These are phyloP conservation scores for Rosalia funebris DNA, from an alignment of 2,888 invertebrate genomes.

Conservation along the genomic window DNA sequence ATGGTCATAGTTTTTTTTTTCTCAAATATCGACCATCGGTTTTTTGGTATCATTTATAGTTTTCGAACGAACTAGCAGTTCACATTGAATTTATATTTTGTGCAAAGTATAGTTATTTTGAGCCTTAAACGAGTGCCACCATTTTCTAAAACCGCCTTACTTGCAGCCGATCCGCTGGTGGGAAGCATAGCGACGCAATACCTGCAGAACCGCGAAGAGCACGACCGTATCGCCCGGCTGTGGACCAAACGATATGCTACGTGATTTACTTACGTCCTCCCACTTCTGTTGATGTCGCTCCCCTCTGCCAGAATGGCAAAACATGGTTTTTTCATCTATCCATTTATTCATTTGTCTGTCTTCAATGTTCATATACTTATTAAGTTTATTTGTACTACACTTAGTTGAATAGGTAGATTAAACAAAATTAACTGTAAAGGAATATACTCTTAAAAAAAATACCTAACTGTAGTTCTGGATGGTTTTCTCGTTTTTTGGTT, in stretches of 20 bases:
- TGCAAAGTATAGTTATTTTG: no score
- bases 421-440: slow-evolving; percentile 46
- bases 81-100: no score
- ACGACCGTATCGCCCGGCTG: slow-evolving; percentile 96
- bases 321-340: slow-evolving; percentile 53
- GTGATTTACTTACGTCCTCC: slow-evolving; percentile 70
- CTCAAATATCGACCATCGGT: no score
- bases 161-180: slow-evolving; percentile 93
- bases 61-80: no score
- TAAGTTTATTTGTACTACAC: slow-evolving; percentile 48
- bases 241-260: slow-evolving; percentile 99
- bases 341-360: slow-evolving; percentile 43
- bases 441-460: slow-evolving; percentile 47
- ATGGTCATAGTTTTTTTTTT: no score
- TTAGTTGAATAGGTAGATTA: slow-evolving; percentile 46
- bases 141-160: no score
- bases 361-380: slow-evolving; percentile 46
- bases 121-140: no score
- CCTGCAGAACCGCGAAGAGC: slow-evolving; percentile 96
- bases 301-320: slow-evolving; percentile 60
- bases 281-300: slow-evolving; percentile 57
- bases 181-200: slow-evolving; percentile 99
- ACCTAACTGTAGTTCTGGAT: slow-evolving; percentile 35
- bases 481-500: slow-evolving; percentile 28
- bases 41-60: no score